Evolutionary conservation across 2,888 invertebrate species (phyloP).

Genomic region (Plebejus anna): DNA sequence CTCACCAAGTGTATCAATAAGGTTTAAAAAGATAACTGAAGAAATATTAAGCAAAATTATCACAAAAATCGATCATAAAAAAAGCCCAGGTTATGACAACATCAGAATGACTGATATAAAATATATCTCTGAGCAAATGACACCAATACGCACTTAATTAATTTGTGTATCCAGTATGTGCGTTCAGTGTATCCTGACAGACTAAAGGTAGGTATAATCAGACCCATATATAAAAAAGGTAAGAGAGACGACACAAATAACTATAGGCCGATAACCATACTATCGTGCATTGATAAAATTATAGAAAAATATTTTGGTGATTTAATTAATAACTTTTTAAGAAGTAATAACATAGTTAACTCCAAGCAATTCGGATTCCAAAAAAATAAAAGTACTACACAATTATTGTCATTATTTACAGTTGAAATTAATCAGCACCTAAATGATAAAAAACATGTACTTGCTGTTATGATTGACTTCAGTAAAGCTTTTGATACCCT

Average conservation of each 20-base stretch:
- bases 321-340: background rate
- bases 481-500: background rate
- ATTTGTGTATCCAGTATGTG: background rate
- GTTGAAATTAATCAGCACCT: background rate
- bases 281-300: background rate
- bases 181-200: background rate
- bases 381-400: background rate
- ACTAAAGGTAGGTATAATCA: background rate
- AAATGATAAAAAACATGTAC: background rate
- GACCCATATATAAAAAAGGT: background rate
- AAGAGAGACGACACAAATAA: background rate
- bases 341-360: background rate
- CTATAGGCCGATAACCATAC: background rate
- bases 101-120: background rate
- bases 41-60: background rate
- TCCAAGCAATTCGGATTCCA: background rate
- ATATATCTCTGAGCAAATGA: background rate
- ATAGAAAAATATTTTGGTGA: background rate
- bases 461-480: background rate
- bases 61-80: background rate
- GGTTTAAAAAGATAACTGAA: background rate
- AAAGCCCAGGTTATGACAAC: background rate
- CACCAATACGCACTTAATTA: background rate
- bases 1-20: background rate
- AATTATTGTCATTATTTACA: background rate